Evolutionary conservation across 2,797 vertebrate species (phyloP).

Genomic region (Sciaenops ocellatus): DNA sequence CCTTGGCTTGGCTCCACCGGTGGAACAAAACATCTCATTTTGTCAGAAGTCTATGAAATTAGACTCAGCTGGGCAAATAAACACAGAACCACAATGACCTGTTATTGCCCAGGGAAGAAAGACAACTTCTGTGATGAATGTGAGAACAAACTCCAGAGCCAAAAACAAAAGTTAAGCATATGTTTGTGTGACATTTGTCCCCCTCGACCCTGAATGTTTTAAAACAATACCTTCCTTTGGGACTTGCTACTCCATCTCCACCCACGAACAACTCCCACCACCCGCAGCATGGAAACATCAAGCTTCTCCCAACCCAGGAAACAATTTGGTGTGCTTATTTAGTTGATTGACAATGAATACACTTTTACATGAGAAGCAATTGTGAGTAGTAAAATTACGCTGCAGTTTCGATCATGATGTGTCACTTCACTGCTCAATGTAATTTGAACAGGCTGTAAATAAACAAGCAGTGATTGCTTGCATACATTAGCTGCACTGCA

Average conservation of each 20-base stretch:
- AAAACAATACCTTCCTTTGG: slow-evolving; percentile 55
- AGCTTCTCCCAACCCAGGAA: slow-evolving; percentile 10
- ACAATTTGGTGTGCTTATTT: not conserved
- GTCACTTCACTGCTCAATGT: slow-evolving; percentile 48
- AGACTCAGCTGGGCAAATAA: slow-evolving; percentile 34
- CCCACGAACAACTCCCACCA: slow-evolving; percentile 16
- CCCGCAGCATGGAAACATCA: slow-evolving; percentile 18
- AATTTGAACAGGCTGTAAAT: slow-evolving; percentile 59
- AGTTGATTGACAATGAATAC: slow-evolving; percentile 22
- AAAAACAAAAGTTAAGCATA: slow-evolving; percentile 15
- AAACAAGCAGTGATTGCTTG: slow-evolving; percentile 62
- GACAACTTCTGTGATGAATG: slow-evolving; percentile 33
- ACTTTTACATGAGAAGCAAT: not conserved
- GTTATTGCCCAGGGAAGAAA: slow-evolving; percentile 9
- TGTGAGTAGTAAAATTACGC: slow-evolving; percentile 15
- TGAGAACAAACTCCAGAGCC: slow-evolving; percentile 25
- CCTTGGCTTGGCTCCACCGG: slow-evolving; percentile 29
- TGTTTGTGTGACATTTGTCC: slow-evolving; percentile 52
- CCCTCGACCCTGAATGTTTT: slow-evolving; percentile 23
- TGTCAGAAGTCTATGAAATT: slow-evolving; percentile 39
- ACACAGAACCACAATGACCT: slow-evolving; percentile 21
- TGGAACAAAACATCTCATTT: slow-evolving; percentile 50
- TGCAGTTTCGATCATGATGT: slow-evolving; percentile 38
- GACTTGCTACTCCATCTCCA: slow-evolving; percentile 38
- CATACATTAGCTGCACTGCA: slow-evolving; percentile 56